Base-by-base conservation (phyloP, 2,888 invertebrate genomes). In the Cephus pulcher region DNA sequence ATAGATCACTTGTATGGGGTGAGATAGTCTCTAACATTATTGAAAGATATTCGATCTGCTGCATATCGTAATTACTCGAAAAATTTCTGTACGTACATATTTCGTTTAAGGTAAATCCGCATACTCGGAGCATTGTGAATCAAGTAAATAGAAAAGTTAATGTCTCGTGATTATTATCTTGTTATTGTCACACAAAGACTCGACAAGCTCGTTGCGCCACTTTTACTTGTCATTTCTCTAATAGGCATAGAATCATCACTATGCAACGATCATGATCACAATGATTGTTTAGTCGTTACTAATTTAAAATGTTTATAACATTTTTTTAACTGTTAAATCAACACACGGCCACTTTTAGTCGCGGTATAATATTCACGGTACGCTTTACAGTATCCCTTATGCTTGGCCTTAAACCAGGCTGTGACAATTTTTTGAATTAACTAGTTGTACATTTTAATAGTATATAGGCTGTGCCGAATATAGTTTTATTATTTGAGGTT, bases 341-440 rank as follows among this genome's bases (percentile, higher is more conserved):
- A 56, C 9, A 56, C 23, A 56, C 56, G 56, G 9, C 56, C 56
- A 56, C 56, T 56, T 23, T 56, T 56, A 56, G 56, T 56, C 56
- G 23, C 23, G 23, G 9, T 56, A 56, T 56, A 56, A 56, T 23
- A 30, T 35, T n/a, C 34, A 74, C 35, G 34, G 74, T 74, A 35
- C 37, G 74, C 34, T 74, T 74, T 30, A 74, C 30, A 34, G 35
- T 74, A 74, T 35, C 74, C 37, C 35, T 35, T 74, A n/a, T 74
- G 37, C 74, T 74, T 34, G 74, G 74, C 74, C 74, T 74, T 74
- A 35, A 56, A 74, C 34, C 33, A 74, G 34, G 74, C 74, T 74
- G 71, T 71, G 74, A 74, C 74, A 12, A n/a, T 74, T 74, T 34
- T 71, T 71, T 32, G 32, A 71, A 71, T 33, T 30, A 71, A 71